Base-by-base conservation (phyloP, 2,113 vertebrate genomes). In the Romanogobio albipinnatus region DNA sequence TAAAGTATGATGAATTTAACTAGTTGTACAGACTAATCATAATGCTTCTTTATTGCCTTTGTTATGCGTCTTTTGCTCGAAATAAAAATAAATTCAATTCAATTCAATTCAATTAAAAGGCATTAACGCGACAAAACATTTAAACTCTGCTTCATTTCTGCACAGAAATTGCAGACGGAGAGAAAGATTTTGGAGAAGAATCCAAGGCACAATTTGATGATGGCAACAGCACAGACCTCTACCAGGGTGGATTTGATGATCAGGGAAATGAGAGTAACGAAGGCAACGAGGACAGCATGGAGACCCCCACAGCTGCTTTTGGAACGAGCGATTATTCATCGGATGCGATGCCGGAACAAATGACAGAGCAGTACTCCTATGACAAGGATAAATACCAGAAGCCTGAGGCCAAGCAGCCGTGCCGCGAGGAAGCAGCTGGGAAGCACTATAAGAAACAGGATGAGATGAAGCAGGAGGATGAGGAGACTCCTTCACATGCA, bases 391-490 rank as follows among this genome's bases (percentile, higher is more conserved):
- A 29, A 3, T 83, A 9, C 9, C 64, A 59, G 24, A 76, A 80
- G 53, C 74, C 84, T 14, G 3, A 51, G 58, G 47, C 11, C 6
- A 49, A 76, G 70, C 24, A 86, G 64, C 62, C 77, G 49, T 91
- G 89, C 4, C 14, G 7, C 47, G 26, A 92, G 76, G 93, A 94
- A 77, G 86, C 89, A 17, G 74, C 47, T 2, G 8, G 4, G 5
- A 33, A 77, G 68, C 59, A 80, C n/a, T 26, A 5, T n/a, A 76
- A 59, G 71, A 19, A 9, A 64, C n/a, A 91, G 77, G 93, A 94
- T 71, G 83, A 88, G 81, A 56, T 88, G 29, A 89, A 88, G 19
- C 73, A 86, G 61, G 88, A 86, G 70, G 3, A 3, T 15, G 24
- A 86, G 56, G 93, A 94, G 51, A 13, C 59, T 10, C 22, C 19